Percentiles rank a stretch among this genome's conserved stretches.
Conservation (phyloP, 2,113 vertebrate genomes). For the Thunnus maccoyii region DNA sequence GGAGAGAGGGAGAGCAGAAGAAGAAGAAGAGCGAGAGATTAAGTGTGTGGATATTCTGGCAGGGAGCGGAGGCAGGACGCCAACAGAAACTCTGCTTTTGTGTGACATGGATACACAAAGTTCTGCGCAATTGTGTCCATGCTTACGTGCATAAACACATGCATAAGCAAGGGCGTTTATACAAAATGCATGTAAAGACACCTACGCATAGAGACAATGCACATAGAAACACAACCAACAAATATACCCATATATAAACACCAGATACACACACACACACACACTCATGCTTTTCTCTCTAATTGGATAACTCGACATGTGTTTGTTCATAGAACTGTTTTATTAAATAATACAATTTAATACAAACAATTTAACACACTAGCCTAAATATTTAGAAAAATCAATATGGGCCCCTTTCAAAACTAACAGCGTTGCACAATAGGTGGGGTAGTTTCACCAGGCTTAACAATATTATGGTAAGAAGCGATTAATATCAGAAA, state of each 20-base stretch:
- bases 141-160: background rate
- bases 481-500: slow-evolving; percentile 44
- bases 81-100: slow-evolving; percentile 71
- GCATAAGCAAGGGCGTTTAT: background rate
- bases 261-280: slow-evolving; percentile 32
- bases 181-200: background rate
- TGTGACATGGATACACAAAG: slow-evolving; percentile 46
- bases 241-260: background rate
- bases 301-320: slow-evolving; percentile 40
- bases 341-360: slow-evolving; percentile 72
- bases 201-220: slow-evolving; percentile 1
- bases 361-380: slow-evolving; percentile 69
- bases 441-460: slow-evolving; percentile 34
- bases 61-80: slow-evolving; percentile 54
- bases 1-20: slow-evolving; percentile 23
- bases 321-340: slow-evolving; percentile 61
- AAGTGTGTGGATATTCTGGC: slow-evolving; percentile 68
- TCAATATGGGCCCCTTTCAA: slow-evolving; percentile 50
- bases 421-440: slow-evolving; percentile 62
- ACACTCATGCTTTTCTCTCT: slow-evolving; percentile 29
- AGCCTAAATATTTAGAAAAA: slow-evolving; percentile 77
- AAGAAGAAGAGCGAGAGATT: slow-evolving; percentile 61
- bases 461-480: slow-evolving; percentile 36
- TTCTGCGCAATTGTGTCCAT: slow-evolving; percentile 1
- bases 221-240: background rate